Base-by-base conservation (phyloP, 2,113 vertebrate genomes). In the Pantherophis guttatus region DNA sequence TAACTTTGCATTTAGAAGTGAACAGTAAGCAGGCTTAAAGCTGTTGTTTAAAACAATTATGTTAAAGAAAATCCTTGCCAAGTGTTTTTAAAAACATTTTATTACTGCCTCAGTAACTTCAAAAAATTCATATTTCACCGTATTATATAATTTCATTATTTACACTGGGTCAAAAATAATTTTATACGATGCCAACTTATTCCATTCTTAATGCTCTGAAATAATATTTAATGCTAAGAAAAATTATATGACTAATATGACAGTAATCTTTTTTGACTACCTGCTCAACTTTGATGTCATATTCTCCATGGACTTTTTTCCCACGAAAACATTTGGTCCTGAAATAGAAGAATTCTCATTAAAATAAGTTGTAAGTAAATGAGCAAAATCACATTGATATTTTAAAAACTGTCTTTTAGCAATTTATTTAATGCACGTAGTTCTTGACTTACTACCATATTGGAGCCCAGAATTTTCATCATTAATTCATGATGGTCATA, bases 221-320 rank as follows among this genome's bases (percentile, higher is more conserved):
- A 88, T 24, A 39, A 26, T 59, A 70, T 29, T 55, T 55, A 33
- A 24, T 1, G 33, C 21, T n/a, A 24, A n/a, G 26, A 33, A 75
- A 75, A 89, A 55, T 57, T 2, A 5, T n/a, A 3, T 23, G 17
- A 26, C 8, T 57, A 89, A n/a, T 21, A 10, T 15, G 29, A 90
- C 26, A 26, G 3, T 7, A 44, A 93, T 33, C 59, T 1, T 5
- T 48, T 90, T 59, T 97, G 98, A 39, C 26, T 93, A 99, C 99
- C 99, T 99, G 99, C 94, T 99, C 99, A 94, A 99, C 98, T 97
- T 98, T 99, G 97, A 99, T 98, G 95, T 99, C 99, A 54, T 98
- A 99, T 94, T 99, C 99, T 65, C 98, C 99, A 92, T 98, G 98
- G 95, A 99, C 93, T 96, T 99, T 99, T 97, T 99, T 99, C 33